phyloP scores from a whole-genome alignment of 64 coral and sea anemone species.

The Montipora foliosa region DNA sequence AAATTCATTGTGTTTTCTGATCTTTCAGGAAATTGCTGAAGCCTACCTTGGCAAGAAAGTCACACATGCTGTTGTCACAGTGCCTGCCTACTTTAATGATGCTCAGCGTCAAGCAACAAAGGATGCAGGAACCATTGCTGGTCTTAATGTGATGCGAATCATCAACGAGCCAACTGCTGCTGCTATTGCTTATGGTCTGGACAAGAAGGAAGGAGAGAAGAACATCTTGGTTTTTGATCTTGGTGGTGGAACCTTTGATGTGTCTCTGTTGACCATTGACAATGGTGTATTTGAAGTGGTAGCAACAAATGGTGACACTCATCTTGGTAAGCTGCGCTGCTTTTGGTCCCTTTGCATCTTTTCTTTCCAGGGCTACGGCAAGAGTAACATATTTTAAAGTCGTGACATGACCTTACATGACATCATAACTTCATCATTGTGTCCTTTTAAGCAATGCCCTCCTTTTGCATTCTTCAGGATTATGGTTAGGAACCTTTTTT shows the following conservation, averaged over 20 bases:
- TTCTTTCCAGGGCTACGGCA: background rate
- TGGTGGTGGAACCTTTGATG: conserved; percentile 99
- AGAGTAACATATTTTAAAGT: too few species aligned
- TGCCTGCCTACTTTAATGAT: conserved; percentile 99
- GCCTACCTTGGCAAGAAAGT: conserved; percentile 99
- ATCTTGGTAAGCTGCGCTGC: conserved; percentile 79
- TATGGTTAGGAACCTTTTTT: too few species aligned
- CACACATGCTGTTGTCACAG: conserved; percentile 99
- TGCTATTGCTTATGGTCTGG: conserved; percentile 99
- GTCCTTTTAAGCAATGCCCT: too few species aligned
- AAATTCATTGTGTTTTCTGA: background rate
- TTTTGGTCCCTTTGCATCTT: background rate
- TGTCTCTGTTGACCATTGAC: conserved; percentile 97
- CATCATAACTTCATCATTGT: too few species aligned
- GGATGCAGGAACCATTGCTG: conserved; percentile 96
- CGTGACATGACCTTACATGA: too few species aligned
- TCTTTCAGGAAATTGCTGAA: conserved; percentile 93
- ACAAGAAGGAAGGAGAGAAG: conserved; percentile 99
- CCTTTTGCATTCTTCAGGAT: too few species aligned
- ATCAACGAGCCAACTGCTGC: conserved; percentile 99
- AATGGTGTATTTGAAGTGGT: conserved; percentile 99
- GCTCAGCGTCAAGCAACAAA: conserved; percentile 98
- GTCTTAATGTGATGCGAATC: conserved; percentile 95
- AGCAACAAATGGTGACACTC: conserved; percentile 97
- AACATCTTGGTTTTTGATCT: conserved; percentile 99